Evolutionary conservation across 1,140 invertebrate genomes (phyloP).

Genomic region (Tetramorium alpestre): DNA sequence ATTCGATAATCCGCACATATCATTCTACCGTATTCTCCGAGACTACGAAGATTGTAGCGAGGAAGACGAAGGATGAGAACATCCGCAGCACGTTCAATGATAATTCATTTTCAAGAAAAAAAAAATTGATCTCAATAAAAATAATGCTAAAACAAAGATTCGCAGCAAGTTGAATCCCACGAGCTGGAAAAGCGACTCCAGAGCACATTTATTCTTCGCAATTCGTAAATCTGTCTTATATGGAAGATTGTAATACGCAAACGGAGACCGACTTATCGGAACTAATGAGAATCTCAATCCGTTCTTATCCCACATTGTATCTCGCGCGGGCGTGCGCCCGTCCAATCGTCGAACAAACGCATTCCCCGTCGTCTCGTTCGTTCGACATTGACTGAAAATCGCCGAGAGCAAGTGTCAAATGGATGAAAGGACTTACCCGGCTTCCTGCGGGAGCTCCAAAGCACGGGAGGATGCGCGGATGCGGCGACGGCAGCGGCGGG

Average conservation of each 20-base stretch:
- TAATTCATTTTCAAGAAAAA: neutral
- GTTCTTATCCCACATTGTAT: neutral
- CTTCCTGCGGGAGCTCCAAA: constrained; percentile 91
- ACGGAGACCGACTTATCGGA: neutral
- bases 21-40: constrained; percentile 86
- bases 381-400: constrained; percentile 92
- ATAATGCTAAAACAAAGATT: neutral
- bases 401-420: constrained; percentile 84
- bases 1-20: constrained; percentile 76
- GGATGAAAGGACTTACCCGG: constrained; percentile 88
- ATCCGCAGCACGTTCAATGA: neutral
- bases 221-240: neutral
- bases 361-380: constrained; percentile 93
- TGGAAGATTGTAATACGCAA: too few species aligned
- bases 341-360: constrained; percentile 88
- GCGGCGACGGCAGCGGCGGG: constrained; percentile 80
- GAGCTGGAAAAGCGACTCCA: neutral
- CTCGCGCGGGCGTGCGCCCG: too few species aligned
- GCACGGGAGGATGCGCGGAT: constrained; percentile 90
- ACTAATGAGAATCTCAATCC: neutral
- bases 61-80: too few species aligned
- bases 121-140: neutral
- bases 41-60: neutral
- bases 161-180: too few species aligned
- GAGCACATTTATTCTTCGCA: neutral